phyloP scores from a whole-genome alignment of 1,140 invertebrate species.

The Leptonema lineaticorne region DNA sequence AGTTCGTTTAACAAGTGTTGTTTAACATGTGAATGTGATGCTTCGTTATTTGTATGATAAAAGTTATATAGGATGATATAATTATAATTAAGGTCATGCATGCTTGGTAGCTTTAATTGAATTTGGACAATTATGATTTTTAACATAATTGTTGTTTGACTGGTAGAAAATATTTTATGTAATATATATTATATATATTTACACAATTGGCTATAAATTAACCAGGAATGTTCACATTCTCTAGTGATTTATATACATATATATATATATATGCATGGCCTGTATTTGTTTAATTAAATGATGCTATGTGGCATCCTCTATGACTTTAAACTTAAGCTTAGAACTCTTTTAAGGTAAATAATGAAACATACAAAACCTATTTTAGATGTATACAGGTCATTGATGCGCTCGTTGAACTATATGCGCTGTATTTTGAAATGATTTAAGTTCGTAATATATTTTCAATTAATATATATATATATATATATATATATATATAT shows the following conservation, averaged over 20 bases:
- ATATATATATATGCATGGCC: slow-evolving; percentile 43
- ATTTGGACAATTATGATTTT: slow-evolving; percentile 31
- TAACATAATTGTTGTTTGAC: slow-evolving; percentile 29
- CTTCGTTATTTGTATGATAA: slow-evolving; percentile 21
- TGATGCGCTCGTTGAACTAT: background rate
- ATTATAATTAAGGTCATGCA: slow-evolving; percentile 38
- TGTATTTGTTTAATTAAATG: slow-evolving; percentile 33
- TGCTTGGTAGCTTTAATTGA: slow-evolving; percentile 39
- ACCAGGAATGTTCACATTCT: slow-evolving; percentile 38
- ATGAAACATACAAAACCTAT: background rate
- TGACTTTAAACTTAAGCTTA: slow-evolving; percentile 26
- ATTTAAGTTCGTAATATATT: background rate
- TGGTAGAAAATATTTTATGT: slow-evolving; percentile 35
- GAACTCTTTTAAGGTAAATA: background rate
- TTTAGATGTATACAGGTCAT: slow-evolving; percentile 7
- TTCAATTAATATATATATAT: no score
- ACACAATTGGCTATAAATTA: slow-evolving; percentile 36
- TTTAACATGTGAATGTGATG: slow-evolving; percentile 22
- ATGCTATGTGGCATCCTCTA: slow-evolving; percentile 29
- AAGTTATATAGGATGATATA: slow-evolving; percentile 7
- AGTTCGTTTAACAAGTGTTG: slow-evolving; percentile 14
- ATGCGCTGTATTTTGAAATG: slow-evolving; percentile 16
- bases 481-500: no score
- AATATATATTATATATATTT: no score
- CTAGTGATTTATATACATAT: no score